Percentiles rank a stretch among this genome's conserved stretches.
Conservation (phyloP, 1,140 invertebrate species). For the Drosophila teissieri region DNA sequence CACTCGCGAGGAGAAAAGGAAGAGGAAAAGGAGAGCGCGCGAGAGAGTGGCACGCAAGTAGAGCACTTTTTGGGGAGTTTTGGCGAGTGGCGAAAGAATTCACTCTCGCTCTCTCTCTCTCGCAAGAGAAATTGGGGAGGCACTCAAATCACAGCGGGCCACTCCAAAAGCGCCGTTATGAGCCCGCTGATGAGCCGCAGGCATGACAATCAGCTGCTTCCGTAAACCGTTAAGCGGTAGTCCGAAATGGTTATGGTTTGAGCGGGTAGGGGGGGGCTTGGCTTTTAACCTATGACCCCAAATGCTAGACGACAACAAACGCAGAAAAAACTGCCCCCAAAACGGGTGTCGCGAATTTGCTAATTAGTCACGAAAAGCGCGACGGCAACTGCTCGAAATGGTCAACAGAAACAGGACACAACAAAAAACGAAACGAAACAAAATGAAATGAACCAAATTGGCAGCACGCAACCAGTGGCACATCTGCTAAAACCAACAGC, state of each 20-base stretch:
- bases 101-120: conserved; percentile 36
- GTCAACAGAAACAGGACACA: conserved; percentile 55
- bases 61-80: conserved; percentile 31
- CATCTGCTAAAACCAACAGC: conserved; percentile 48
- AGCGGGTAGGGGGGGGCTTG: no score
- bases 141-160: conserved; percentile 72
- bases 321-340: conserved; percentile 7
- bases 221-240: conserved; percentile 1
- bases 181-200: conserved; percentile 53
- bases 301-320: conserved; percentile 9
- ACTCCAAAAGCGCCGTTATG: conserved; percentile 35
- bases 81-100: background rate
- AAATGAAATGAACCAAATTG: conserved; percentile 42
- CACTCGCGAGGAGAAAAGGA: conserved; percentile 15
- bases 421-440: conserved; percentile 5
- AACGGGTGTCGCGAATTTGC: conserved; percentile 62
- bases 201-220: conserved; percentile 63
- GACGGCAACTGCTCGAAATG: conserved; percentile 53
- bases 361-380: conserved; percentile 76
- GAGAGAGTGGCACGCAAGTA: conserved; percentile 28
- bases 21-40: conserved; percentile 2
- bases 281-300: conserved; percentile 32
- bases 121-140: conserved; percentile 62
- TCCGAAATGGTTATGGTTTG: conserved; percentile 1
- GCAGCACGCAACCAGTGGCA: conserved; percentile 49